Base-by-base conservation (phyloP, 2,113 vertebrate species). In the Corynorhinus townsendii region DNA sequence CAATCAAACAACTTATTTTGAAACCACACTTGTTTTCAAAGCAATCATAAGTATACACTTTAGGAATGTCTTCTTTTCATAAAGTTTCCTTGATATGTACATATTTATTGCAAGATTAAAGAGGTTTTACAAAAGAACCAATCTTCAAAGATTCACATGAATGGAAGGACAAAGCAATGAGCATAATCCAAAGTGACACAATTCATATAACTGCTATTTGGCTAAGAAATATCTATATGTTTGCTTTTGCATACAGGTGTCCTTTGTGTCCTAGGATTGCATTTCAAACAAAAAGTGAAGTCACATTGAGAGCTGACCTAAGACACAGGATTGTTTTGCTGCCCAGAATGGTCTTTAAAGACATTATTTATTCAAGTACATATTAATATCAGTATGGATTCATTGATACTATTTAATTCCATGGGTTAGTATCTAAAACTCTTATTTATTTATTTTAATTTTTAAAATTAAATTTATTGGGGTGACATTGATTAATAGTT, bases 251-350 rank as follows among this genome's bases (percentile, higher is more conserved):
- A 85, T 43, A n/a, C 24, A 64, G 14, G 24, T 92, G 3, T 71
- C 20, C 80, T 95, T 68, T 86, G 38, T 80, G 20, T 73, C 1
- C 47, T 95, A 6, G n/a, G n/a, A 89, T 43, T 81, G 2, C 52
- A 91, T 87, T 91, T 95, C 45, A 97, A 93, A 77, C 16, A 86
- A 77, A 79, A 85, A 75, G 2, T 33, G 4, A 90, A 94, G 33
- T 11, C 17, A 89, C 8, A 16, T 11, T 83, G 86, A 91, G 89
- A 91, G 33, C 15, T 75, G 28, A 12, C 43, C 11, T 11, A 62
- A 33, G 45, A 89, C 69, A 71, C 1, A 76, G 52, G 56, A 66
- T 30, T 19, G 9, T 56, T 90, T 64, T 54, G 3, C 38, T 77
- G 7, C 4, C 22, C 8, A 47, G 15, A 5, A 12, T n/a, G 47